These are phyloP conservation scores for Anas capensis DNA, from an alignment of 2,797 vertebrate genomes.

Conservation along the genomic window DNA sequence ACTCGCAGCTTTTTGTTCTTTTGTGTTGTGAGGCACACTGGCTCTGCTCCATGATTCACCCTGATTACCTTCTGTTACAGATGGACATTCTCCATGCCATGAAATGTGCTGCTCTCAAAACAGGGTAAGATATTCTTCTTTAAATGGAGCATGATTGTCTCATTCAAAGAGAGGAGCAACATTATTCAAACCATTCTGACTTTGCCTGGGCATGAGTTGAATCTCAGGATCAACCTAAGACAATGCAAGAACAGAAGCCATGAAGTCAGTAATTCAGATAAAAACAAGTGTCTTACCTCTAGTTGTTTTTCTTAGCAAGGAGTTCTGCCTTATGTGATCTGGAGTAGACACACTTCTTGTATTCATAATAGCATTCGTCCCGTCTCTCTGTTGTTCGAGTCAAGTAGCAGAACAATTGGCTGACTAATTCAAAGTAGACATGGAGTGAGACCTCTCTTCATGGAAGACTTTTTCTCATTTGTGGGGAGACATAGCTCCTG, in stretches of 20 bases:
- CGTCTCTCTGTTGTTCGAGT: background rate
- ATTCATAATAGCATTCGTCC: background rate
- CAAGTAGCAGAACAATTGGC: background rate
- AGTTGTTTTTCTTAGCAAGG: background rate
- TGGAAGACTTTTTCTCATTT: background rate
- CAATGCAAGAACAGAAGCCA: background rate
- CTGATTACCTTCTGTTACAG: background rate
- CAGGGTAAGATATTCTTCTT: background rate
- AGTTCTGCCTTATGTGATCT: background rate
- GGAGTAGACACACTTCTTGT: background rate
- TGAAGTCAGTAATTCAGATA: background rate
- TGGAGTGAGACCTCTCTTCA: background rate
- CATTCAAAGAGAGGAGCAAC: background rate
- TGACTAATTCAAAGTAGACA: background rate
- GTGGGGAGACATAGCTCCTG: background rate
- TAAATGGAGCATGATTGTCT: background rate
- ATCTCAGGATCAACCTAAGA: fast-evolving
- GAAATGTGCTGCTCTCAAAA: background rate
- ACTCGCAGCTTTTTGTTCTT: background rate
- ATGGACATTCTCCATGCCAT: background rate
- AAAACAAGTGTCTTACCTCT: background rate
- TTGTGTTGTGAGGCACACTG: fast-evolving
- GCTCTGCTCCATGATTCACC: background rate
- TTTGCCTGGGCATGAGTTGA: background rate
- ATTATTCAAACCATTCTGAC: background rate